phyloP scores from a whole-genome alignment of 2,797 vertebrate species.

The Hemibagrus guttatus region DNA sequence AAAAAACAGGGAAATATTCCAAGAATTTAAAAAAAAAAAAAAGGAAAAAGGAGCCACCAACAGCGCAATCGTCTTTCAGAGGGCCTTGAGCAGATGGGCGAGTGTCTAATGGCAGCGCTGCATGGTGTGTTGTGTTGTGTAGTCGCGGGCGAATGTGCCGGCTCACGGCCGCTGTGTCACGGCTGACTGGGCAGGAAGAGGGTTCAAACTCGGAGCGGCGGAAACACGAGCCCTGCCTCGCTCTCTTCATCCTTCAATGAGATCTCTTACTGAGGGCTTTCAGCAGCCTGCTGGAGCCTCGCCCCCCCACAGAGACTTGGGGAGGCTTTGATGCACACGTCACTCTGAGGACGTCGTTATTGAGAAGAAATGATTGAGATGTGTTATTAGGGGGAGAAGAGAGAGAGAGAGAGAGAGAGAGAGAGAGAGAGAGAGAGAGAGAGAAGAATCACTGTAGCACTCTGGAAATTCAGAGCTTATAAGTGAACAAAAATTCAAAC shows the following conservation, averaged over 20 bases:
- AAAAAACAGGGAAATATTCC: not conserved
- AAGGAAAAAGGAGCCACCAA: not conserved
- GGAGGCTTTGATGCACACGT: not conserved
- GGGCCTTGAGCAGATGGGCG: not conserved
- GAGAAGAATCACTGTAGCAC: not conserved
- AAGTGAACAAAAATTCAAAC: not conserved
- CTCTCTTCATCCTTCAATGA: constrained; percentile 5
- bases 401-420: too few species aligned
- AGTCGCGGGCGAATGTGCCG: constrained; percentile 54
- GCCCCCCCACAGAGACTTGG: not conserved
- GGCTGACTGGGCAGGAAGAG: constrained; percentile 46
- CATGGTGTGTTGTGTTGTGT: not conserved
- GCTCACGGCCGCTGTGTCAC: constrained; percentile 48
- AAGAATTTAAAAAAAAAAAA: not conserved
- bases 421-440: too few species aligned
- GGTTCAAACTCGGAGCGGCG: constrained; percentile 50
- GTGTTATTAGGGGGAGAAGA: not conserved
- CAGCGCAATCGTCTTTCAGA: not conserved
- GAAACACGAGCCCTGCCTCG: constrained; percentile 41
- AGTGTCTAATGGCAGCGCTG: not conserved
- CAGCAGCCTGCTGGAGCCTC: constrained; percentile 11
- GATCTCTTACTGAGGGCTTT: constrained; percentile 14
- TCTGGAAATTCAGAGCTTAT: not conserved
- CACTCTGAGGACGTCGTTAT: not conserved
- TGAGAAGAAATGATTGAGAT: not conserved